Evolutionary conservation across 2,113 vertebrate species (phyloP).

Genomic region (Hydrolagus affinis): DNA sequence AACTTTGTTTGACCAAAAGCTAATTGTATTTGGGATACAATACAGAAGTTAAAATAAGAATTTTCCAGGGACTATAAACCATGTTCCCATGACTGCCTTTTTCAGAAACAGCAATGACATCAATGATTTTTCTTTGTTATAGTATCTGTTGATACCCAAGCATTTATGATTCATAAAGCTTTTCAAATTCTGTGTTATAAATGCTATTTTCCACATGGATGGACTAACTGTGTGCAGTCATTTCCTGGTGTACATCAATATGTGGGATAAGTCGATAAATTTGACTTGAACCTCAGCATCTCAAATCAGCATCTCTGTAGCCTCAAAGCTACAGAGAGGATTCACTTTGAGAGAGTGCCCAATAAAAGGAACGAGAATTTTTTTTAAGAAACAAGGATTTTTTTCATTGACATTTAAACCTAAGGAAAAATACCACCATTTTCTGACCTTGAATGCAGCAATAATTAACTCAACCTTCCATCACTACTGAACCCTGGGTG

Average conservation of each 20-base stretch:
- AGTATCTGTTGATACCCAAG: background rate
- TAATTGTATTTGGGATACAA: background rate
- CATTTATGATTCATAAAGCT: background rate
- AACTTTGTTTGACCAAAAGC: background rate
- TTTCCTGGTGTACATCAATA: constrained; percentile 5
- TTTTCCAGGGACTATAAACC: background rate
- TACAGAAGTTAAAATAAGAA: background rate
- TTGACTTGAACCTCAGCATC: background rate
- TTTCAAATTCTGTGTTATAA: background rate
- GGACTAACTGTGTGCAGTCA: background rate
- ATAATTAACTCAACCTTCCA: background rate
- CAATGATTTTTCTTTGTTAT: background rate
- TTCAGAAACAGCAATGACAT: background rate
- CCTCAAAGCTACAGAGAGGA: too few relatives aligned
- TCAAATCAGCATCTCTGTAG: too few relatives aligned
- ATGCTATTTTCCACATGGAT: background rate
- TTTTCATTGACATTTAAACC: background rate
- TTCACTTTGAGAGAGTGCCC: too few relatives aligned
- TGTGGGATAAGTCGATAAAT: background rate
- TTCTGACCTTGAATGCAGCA: background rate
- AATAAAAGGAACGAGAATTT: too few relatives aligned
- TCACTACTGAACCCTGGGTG: background rate
- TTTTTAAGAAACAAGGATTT: too few relatives aligned
- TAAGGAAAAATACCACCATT: background rate
- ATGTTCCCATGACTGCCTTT: background rate